Evolutionary conservation across 2,797 vertebrate genomes (phyloP).

Genomic region (Chiroxiphia lanceolata): DNA sequence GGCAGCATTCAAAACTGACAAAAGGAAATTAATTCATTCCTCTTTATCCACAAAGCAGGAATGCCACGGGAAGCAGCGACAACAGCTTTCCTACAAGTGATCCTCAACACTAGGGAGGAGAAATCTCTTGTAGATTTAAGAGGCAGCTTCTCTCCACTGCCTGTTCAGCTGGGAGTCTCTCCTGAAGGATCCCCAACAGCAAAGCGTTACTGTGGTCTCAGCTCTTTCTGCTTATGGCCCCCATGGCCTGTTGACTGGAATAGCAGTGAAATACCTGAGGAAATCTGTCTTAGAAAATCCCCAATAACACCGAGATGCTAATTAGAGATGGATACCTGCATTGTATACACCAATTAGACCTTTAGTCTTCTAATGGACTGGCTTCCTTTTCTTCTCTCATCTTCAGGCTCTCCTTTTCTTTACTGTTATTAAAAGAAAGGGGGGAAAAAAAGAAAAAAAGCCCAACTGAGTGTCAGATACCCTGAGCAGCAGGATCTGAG

Average conservation of each 20-base stretch:
- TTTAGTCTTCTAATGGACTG: neutral
- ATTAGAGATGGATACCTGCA: neutral
- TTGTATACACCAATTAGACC: neutral
- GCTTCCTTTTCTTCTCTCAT: neutral
- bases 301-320: fast-evolving
- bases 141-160: neutral
- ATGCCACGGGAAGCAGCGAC: neutral
- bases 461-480: neutral
- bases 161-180: neutral
- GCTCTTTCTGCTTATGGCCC: neutral
- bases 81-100: neutral
- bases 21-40: neutral
- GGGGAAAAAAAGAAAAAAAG: neutral
- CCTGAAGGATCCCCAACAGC: neutral
- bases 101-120: neutral
- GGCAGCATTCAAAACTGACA: neutral
- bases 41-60: neutral
- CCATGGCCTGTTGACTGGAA: neutral
- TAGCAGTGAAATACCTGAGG: neutral
- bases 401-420: constrained; percentile 56
- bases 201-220: neutral
- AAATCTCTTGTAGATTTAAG: neutral
- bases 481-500: neutral
- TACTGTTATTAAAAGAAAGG: neutral
- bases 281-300: neutral